Conservation (phyloP, 1,140 invertebrate species). For the Ephestia elutella region DNA sequence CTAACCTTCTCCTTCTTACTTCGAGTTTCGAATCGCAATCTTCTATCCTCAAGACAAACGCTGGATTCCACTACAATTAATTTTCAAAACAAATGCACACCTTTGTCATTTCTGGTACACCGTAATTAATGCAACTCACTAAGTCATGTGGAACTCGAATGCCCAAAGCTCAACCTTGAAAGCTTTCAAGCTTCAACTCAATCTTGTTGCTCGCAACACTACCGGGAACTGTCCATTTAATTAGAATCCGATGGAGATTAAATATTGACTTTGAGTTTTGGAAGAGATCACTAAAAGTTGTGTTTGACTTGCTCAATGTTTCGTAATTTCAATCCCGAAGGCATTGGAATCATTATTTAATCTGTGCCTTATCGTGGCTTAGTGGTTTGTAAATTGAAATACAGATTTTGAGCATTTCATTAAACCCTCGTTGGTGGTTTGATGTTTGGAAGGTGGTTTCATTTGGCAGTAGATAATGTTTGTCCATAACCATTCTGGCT, state of each 20-base stretch:
- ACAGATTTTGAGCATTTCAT: slow-evolving; percentile 6
- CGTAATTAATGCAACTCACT: too few relatives aligned
- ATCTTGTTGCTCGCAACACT: too few relatives aligned
- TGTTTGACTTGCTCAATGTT: slow-evolving; percentile 19
- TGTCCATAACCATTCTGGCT: background rate
- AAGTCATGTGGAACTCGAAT: too few relatives aligned
- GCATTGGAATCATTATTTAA: slow-evolving; percentile 13
- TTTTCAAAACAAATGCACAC: too few relatives aligned
- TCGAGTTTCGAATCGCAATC: too few relatives aligned
- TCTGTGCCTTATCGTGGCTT: slow-evolving; percentile 7
- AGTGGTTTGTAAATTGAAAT: slow-evolving; percentile 8
- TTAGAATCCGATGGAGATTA: slow-evolving; percentile 21
- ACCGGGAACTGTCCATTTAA: slow-evolving; percentile 18
- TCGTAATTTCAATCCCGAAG: slow-evolving; percentile 18
- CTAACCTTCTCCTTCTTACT: too few relatives aligned
- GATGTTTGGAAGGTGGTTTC: slow-evolving; percentile 4
- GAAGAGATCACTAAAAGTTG: slow-evolving; percentile 21
- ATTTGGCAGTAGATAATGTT: slow-evolving; percentile 3
- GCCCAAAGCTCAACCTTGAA: too few relatives aligned
- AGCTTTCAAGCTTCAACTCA: too few relatives aligned
- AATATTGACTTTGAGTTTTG: slow-evolving; percentile 20
- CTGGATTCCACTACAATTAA: too few relatives aligned
- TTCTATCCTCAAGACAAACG: too few relatives aligned
- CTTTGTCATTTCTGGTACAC: too few relatives aligned
- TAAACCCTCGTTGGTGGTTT: slow-evolving; percentile 4